Evolutionary conservation across 2,113 vertebrate species (phyloP).

Genomic region (Himantopus leucocephalus): DNA sequence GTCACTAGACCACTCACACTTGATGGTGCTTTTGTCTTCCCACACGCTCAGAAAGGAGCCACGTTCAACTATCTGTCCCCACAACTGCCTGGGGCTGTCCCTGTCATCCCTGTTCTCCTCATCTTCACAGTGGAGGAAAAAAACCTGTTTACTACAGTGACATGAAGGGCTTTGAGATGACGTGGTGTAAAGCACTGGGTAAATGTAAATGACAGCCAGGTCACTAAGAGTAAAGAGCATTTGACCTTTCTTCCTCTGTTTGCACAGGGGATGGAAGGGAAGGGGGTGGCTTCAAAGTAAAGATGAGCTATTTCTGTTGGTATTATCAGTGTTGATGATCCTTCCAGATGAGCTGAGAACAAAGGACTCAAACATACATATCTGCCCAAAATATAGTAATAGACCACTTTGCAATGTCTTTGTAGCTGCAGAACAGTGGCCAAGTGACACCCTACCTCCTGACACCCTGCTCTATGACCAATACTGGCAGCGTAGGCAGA

Average conservation of each 20-base stretch:
- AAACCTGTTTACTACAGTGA: not conserved
- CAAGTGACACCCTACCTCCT: not conserved
- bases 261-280: not conserved
- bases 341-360: not conserved
- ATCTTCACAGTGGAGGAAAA: not conserved
- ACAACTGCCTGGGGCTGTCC: not conserved
- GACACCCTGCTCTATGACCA: not conserved
- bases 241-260: not conserved
- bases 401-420: not conserved
- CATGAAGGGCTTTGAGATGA: not conserved
- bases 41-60: not conserved
- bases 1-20: rapidly evolving
- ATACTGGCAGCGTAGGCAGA: rapidly evolving
- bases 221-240: not conserved
- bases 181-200: not conserved
- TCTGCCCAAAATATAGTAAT: not conserved
- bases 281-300: not conserved
- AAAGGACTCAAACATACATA: not conserved
- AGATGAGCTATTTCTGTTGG: not conserved
- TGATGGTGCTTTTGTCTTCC: not conserved
- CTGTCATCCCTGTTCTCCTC: not conserved
- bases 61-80: not conserved
- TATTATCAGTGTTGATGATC: not conserved
- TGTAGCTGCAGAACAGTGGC: not conserved
- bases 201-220: not conserved